These are phyloP conservation scores for Emydura subglobosa DNA, from an alignment of 2,113 vertebrate genomes.

Conservation along the genomic window DNA sequence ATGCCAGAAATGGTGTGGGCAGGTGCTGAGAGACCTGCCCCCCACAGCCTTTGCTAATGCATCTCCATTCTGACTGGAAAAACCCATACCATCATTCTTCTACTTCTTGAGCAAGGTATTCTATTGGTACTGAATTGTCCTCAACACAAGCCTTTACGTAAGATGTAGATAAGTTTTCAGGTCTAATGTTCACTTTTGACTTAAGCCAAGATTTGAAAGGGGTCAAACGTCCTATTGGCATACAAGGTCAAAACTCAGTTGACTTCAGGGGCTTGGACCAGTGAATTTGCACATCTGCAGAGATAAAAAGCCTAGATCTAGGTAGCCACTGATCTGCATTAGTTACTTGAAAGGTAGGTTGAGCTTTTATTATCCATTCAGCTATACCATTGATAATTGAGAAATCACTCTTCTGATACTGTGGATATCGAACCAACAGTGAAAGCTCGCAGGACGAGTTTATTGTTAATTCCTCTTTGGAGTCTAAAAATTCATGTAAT, in stretches of 20 bases:
- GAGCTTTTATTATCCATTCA: slow-evolving; percentile 10
- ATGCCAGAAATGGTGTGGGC: background rate
- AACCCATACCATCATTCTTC: background rate
- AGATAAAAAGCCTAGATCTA: slow-evolving; percentile 2
- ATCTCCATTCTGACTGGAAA: slow-evolving; percentile 29
- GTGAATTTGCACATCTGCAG: background rate
- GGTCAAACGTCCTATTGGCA: slow-evolving; percentile 32
- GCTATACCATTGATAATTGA: slow-evolving; percentile 33
- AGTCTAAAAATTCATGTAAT: slow-evolving; percentile 4
- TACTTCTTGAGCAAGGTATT: slow-evolving; percentile 2
- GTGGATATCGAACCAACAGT: background rate
- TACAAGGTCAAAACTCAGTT: slow-evolving; percentile 22
- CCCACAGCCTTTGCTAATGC: slow-evolving; percentile 35
- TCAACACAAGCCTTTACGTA: background rate
- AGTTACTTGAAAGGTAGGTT: background rate
- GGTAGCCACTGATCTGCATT: slow-evolving; percentile 37
- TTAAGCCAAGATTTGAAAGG: slow-evolving; percentile 35
- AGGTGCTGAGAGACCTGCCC: slow-evolving; percentile 29
- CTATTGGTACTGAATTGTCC: slow-evolving; percentile 1
- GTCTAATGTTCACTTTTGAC: background rate
- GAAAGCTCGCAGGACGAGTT: slow-evolving; percentile 15
- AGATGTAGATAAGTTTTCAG: slow-evolving; percentile 36
- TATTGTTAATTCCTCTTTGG: slow-evolving; percentile 53
- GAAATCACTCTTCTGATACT: slow-evolving; percentile 1
- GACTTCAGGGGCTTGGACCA: background rate